phyloP scores from a whole-genome alignment of 92 coral and sea anemone species.

The Isaurus tuberculatus region DNA sequence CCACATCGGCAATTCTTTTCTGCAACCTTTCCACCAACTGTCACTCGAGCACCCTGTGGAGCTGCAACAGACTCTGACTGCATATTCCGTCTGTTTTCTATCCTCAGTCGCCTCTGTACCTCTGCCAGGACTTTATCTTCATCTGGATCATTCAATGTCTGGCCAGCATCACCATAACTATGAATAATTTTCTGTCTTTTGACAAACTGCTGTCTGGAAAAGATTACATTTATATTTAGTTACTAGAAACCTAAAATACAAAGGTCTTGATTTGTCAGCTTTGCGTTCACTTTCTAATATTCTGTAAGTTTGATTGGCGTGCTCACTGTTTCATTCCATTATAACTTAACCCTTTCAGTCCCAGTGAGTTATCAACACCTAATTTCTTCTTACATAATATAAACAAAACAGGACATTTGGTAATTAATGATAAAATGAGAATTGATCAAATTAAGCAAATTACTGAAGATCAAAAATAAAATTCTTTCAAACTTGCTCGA shows the following conservation, averaged over 20 bases:
- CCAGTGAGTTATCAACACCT: too few relatives aligned
- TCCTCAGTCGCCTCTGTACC: slow-evolving; percentile 5
- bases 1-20: not conserved
- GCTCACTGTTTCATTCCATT: not conserved
- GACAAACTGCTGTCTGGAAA: slow-evolving; percentile 8
- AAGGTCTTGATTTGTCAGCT: not conserved
- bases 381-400: too few relatives aligned
- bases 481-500: too few relatives aligned
- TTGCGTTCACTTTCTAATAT: not conserved
- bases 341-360: not conserved
- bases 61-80: not conserved
- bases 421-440: too few relatives aligned
- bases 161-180: not conserved
- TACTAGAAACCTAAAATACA: not conserved
- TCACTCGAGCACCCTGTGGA: not conserved
- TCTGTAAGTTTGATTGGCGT: not conserved
- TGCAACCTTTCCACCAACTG: not conserved
- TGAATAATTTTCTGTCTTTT: not conserved
- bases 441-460: too few relatives aligned
- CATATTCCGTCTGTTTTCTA: not conserved
- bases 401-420: too few relatives aligned
- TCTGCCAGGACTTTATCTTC: not conserved
- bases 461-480: too few relatives aligned
- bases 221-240: not conserved
- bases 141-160: slow-evolving; percentile 7